Percentiles rank a stretch among this genome's conserved stretches.
phyloP scores from a whole-genome alignment of 2,888 invertebrate genomes.

The Bhutanitis thaidina region DNA sequence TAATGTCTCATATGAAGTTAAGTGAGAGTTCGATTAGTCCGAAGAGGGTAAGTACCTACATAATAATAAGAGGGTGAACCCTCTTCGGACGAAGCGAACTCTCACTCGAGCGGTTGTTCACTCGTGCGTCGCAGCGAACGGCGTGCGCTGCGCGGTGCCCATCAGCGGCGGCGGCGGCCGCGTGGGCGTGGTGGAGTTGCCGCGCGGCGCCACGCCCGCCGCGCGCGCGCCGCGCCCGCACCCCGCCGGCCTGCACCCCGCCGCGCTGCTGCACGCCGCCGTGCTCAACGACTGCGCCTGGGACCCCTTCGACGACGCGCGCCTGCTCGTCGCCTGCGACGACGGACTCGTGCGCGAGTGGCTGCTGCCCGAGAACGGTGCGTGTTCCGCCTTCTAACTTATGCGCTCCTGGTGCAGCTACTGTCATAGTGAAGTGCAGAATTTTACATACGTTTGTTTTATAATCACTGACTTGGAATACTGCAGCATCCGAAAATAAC shows the following conservation, averaged over 20 bases:
- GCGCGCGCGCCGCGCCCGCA: conserved; percentile 78
- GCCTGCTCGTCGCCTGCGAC: conserved; percentile 93
- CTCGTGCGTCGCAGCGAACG: conserved; percentile 82
- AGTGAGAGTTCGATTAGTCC: no score
- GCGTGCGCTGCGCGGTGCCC: conserved; percentile 92
- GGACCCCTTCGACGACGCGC: conserved; percentile 92
- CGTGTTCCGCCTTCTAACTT: no score
- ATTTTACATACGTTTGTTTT: no score
- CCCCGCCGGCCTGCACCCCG: conserved; percentile 89
- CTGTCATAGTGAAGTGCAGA: no score
- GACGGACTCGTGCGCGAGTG: conserved; percentile 91
- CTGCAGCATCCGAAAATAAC: no score
- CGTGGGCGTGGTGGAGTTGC: conserved; percentile 87
- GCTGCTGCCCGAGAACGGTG: conserved; percentile 86
- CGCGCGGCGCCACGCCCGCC: conserved; percentile 46
- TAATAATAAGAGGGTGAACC: no score
- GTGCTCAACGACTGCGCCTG: conserved; percentile 95
- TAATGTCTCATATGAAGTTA: no score
- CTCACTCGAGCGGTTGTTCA: no score
- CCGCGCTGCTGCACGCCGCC: conserved; percentile 93
- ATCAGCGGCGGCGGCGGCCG: conserved; percentile 81
- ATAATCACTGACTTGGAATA: no score
- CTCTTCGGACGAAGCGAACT: no score
- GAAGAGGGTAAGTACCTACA: no score
- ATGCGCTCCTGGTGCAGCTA: no score